A percentile compares a stretch with the other conserved stretches of the same genome.
Conservation (phyloP, 1,140 invertebrate genomes). For the Leptinotarsa lineolata region DNA sequence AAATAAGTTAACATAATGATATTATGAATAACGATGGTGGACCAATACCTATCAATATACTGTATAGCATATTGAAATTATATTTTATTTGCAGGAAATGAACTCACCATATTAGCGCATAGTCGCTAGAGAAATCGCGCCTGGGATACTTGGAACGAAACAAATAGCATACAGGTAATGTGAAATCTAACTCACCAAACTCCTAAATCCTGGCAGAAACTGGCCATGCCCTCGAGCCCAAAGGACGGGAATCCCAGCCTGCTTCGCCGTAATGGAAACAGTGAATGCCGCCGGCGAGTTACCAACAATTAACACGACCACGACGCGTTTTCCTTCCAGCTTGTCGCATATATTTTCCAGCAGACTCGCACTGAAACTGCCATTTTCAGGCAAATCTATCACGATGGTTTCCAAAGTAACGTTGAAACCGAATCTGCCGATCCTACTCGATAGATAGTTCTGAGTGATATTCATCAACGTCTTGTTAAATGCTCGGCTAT, state of each 20-base stretch:
- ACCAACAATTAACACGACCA: constrained; percentile 54
- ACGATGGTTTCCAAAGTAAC: constrained; percentile 52
- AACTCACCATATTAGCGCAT: too few species aligned
- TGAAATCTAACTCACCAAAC: constrained; percentile 44
- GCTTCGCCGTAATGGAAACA: constrained; percentile 52
- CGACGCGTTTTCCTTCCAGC: constrained; percentile 54
- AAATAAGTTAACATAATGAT: too few species aligned
- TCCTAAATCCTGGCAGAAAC: constrained; percentile 50
- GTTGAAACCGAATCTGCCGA: constrained; percentile 43
- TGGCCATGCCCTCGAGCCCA: constrained; percentile 53
- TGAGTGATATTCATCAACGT: constrained; percentile 53
- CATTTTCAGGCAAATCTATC: constrained; percentile 54
- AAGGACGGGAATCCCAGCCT: constrained; percentile 54
- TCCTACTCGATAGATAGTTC: constrained; percentile 42
- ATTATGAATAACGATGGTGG: too few species aligned
- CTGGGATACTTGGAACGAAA: too few species aligned
- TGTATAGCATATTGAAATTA: too few species aligned
- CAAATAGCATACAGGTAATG: too few species aligned
- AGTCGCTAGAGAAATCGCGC: too few species aligned
- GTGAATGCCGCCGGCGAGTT: constrained; percentile 55
- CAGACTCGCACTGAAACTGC: constrained; percentile 53
- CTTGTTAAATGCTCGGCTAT: constrained; percentile 53
- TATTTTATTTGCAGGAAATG: too few species aligned
- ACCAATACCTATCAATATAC: too few species aligned
- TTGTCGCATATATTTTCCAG: constrained; percentile 52